Percentiles rank a stretch among this genome's conserved stretches.
These are phyloP conservation scores for Muricea muricata DNA, from an alignment of 92 coral and sea anemone genomes.

Conservation along the genomic window DNA sequence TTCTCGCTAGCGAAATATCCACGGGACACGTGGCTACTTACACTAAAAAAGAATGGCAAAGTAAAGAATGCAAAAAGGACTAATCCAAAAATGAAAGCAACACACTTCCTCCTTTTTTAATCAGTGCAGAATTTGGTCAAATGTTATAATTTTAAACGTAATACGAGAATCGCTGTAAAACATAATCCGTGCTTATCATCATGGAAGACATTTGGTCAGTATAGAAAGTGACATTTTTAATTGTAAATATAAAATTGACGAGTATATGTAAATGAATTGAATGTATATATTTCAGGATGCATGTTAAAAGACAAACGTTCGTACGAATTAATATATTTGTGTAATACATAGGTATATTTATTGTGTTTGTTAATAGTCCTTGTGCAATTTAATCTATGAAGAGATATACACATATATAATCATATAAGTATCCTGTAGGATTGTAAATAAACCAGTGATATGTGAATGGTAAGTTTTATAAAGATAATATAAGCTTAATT, in stretches of 20 bases:
- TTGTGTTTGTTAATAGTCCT: neutral
- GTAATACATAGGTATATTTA: conserved; percentile 13
- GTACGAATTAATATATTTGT: conserved; percentile 11
- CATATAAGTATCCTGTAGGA: neutral
- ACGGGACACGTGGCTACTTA: conserved; percentile 24
- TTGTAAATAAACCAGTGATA: neutral
- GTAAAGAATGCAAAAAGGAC: conserved; percentile 24
- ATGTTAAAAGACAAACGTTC: neutral
- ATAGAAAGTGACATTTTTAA: neutral
- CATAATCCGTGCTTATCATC: no score
- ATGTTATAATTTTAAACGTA: no score
- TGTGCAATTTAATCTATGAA: conserved; percentile 14
- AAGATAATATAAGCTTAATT: no score
- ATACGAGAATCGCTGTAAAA: no score
- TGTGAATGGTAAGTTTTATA: neutral
- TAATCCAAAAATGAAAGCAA: conserved; percentile 19
- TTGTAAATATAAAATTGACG: neutral
- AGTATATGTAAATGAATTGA: neutral
- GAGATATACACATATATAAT: neutral
- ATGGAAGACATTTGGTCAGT: neutral
- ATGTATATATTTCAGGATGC: neutral
- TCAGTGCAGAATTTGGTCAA: no score
- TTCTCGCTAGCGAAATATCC: conserved; percentile 18
- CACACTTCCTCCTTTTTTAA: neutral
- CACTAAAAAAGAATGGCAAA: conserved; percentile 30